Base-by-base conservation (phyloP, 1,140 invertebrate species). In the Ooceraea biroi region DNA sequence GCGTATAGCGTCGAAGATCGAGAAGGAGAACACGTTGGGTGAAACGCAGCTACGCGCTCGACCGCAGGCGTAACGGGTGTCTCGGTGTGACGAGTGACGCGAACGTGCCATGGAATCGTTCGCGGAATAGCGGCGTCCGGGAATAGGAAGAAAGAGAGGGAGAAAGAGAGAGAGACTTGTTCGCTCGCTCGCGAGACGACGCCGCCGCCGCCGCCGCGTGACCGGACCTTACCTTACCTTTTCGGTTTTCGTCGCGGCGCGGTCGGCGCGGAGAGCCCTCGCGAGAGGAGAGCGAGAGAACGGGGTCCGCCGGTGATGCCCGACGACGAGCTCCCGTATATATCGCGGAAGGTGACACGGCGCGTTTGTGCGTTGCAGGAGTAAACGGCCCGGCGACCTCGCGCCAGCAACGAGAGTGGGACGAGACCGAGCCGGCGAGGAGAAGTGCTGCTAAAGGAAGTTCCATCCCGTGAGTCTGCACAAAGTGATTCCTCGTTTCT, bases 351-450 rank as follows among this genome's bases (percentile, higher is more conserved):
- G 78, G 68, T 82, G 78, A 72, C 57, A 74, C 71, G 44, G 36
- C 78, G 69, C 58, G 69, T 82, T 74, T 72, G 78, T 73, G 78
- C 60, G 69, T 60, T 61, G 69, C 78, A n/a, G 66, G 30, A 73
- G 55, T 74, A 63, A 74, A 82, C 78, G 55, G 25, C 66, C 69
- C 68, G 66, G 14, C 71, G 69, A 61, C 55, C 46, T 76, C 78
- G 66, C 78, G 52, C 27, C 10, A 82, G 4, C 52, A 73, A 73
- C 19, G 57, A 44, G 50, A 69, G 50, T 19, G 50, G 65, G 22
- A 41, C 63, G 19, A n/a, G 22, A 50, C 52, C 30, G 11, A 17
- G 19, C 48, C 36, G 19, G 10, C 73, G 63, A 41, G 46, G n/a
- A 19, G 2, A 2, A 27, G 73, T 22, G 41, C n/a, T 48, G 36